Conservation (phyloP, 2,797 vertebrate species). For the Cryptoblepharus egeriae region DNA sequence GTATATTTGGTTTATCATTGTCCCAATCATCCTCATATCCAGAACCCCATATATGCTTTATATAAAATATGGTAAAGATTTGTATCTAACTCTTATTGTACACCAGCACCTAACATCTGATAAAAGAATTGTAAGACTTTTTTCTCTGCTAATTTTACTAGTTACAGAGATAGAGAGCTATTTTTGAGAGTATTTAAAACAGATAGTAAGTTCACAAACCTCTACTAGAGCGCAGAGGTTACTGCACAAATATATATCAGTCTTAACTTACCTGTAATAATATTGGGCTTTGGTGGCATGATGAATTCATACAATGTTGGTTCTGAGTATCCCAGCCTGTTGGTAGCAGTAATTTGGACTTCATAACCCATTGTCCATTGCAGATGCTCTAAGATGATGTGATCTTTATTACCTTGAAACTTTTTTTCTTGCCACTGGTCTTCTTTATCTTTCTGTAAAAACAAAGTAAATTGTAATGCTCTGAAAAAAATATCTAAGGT, state of each 20-base stretch:
- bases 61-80: neutral
- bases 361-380: constrained; percentile 97
- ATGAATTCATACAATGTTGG: constrained; percentile 96
- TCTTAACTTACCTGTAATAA: constrained; percentile 89
- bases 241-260: neutral
- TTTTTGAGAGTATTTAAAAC: neutral
- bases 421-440: constrained; percentile 98
- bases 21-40: neutral
- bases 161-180: rapidly evolving
- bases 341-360: constrained; percentile 96
- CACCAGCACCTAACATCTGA: neutral
- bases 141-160: neutral
- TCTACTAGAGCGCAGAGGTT: neutral
- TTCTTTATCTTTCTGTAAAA: constrained; percentile 91
- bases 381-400: constrained; percentile 92
- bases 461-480: constrained; percentile 40
- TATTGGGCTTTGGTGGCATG: constrained; percentile 97
- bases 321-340: constrained; percentile 94
- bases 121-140: neutral
- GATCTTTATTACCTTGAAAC: constrained; percentile 91
- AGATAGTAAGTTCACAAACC: neutral
- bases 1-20: neutral
- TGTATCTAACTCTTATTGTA: constrained; percentile 11
- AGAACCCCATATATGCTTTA: neutral
- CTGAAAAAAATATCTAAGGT: neutral